Evolutionary conservation across 2,888 invertebrate genomes (phyloP).

Genomic region (Cephalotes varians): DNA sequence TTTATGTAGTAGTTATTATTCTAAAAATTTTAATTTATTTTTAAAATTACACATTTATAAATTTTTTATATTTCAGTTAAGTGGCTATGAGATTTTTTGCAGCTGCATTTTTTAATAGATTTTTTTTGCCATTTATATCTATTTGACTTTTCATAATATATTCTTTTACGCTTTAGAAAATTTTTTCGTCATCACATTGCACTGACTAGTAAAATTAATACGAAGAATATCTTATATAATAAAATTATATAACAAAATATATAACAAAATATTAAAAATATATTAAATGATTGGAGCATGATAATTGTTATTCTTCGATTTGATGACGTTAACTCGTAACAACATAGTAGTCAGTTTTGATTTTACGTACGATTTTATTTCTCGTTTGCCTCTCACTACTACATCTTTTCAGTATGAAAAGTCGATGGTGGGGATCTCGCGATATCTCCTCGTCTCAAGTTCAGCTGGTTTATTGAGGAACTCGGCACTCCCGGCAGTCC

Average conservation of each 20-base stretch:
- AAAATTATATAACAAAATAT: too few relatives aligned
- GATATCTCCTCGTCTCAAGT: constrained; percentile 57
- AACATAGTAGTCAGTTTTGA: background rate
- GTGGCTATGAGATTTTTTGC: background rate
- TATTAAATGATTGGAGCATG: too few relatives aligned
- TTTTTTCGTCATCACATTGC: background rate
- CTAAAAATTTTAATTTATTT: background rate
- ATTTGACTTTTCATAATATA: background rate
- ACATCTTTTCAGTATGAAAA: background rate
- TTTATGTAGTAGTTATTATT: background rate
- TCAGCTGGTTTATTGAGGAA: constrained; percentile 56
- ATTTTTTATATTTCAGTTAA: background rate
- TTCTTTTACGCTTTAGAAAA: background rate
- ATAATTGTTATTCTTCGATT: too few relatives aligned
- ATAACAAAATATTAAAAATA: too few relatives aligned
- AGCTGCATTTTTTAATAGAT: background rate
- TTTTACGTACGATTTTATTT: background rate
- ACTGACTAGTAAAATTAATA: background rate
- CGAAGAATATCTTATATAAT: background rate
- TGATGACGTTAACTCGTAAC: background rate
- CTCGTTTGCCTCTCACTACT: background rate
- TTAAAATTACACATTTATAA: background rate
- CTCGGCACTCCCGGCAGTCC: constrained; percentile 61
- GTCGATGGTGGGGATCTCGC: constrained; percentile 43
- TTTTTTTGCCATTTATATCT: background rate